phyloP scores from a whole-genome alignment of 1,140 invertebrate genomes.

The Sinella curviseta region DNA sequence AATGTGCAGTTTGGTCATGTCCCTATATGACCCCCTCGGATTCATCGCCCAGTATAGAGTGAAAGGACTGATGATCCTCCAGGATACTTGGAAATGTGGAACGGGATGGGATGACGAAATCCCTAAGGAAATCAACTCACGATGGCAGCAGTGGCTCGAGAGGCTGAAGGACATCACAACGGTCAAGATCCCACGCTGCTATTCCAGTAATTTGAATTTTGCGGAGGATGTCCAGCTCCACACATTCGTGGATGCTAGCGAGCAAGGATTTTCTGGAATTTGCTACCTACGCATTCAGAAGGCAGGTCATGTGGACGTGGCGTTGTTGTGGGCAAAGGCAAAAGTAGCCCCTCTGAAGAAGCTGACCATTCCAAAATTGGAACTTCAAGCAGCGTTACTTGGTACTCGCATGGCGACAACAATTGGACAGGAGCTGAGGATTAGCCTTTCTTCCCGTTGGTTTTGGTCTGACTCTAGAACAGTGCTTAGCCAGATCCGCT shows the following conservation, averaged over 20 bases:
- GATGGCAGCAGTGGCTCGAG: constrained; percentile 27
- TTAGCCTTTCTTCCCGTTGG: background rate
- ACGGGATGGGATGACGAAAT: constrained; percentile 44
- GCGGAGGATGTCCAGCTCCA: constrained; percentile 35
- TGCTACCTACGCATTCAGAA: constrained; percentile 43
- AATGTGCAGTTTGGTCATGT: constrained; percentile 5
- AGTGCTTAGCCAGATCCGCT: background rate
- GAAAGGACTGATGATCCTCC: constrained; percentile 24
- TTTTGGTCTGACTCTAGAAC: too few relatives aligned
- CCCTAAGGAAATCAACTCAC: background rate
- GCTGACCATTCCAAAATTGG: constrained; percentile 53
- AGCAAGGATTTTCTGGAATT: constrained; percentile 45
- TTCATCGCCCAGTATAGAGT: constrained; percentile 16
- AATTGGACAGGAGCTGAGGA: background rate
- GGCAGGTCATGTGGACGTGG: constrained; percentile 16
- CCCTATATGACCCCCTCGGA: constrained; percentile 1
- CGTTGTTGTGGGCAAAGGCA: constrained; percentile 51
- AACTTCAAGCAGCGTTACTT: constrained; percentile 54
- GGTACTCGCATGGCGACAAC: constrained; percentile 36
- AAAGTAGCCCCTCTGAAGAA: constrained; percentile 51
- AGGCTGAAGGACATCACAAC: background rate
- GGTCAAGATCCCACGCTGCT: constrained; percentile 38
- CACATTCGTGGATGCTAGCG: constrained; percentile 34
- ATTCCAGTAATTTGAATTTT: constrained; percentile 9
- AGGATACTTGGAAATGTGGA: constrained; percentile 29